Conservation (phyloP, 2,113 vertebrate species). For the Melanerpes formicivorus region DNA sequence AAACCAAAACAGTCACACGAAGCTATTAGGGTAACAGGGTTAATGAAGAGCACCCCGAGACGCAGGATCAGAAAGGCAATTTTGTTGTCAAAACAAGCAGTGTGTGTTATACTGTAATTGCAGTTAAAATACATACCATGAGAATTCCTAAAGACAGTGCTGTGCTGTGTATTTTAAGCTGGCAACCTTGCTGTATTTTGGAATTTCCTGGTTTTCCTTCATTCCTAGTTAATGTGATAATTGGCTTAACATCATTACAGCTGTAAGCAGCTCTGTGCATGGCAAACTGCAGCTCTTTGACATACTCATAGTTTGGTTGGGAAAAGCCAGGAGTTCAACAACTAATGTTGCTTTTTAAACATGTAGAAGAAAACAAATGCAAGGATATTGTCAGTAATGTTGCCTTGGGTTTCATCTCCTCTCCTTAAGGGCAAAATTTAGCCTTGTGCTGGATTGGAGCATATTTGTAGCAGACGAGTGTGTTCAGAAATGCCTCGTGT, state of each 20-base stretch:
- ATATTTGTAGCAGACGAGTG: not conserved
- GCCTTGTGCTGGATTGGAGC: not conserved
- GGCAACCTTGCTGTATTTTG: conserved; percentile 1
- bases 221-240: conserved; percentile 1
- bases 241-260: not conserved
- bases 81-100: conserved; percentile 16
- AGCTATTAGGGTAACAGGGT: not conserved
- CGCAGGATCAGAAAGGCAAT: not conserved
- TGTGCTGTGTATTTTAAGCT: not conserved
- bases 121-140: not conserved
- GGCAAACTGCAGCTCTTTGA: not conserved
- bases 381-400: not conserved
- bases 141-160: not conserved
- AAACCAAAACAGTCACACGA: not conserved
- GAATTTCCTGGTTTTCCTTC: not conserved
- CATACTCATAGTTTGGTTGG: not conserved
- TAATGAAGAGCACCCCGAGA: not conserved
- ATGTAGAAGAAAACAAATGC: not conserved
- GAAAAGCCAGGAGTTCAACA: not conserved
- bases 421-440: not conserved
- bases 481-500: not conserved
- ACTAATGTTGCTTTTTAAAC: not conserved
- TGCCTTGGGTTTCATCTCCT: not conserved
- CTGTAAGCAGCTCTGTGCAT: not conserved
- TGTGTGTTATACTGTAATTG: conserved; percentile 10